A percentile compares a stretch with the other conserved stretches of the same genome.
Evolutionary conservation across 2,888 invertebrate species (phyloP).

Genomic region (Heliconius hortense): DNA sequence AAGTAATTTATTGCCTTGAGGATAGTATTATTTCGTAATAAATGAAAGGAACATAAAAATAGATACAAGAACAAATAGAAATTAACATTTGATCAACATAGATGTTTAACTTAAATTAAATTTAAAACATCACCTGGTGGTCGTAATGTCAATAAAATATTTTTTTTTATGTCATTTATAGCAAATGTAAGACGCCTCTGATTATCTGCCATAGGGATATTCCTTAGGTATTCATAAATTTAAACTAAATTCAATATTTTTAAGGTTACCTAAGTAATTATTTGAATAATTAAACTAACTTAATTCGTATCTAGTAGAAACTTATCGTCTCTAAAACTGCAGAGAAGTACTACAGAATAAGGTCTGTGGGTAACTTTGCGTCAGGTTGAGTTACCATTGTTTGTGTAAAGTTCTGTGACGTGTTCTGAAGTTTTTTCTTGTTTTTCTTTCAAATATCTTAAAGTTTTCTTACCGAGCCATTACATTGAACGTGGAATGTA

Average conservation of each 20-base stretch:
- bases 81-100: neutral
- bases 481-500: neutral
- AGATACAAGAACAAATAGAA: neutral
- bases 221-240: neutral
- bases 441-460: constrained; percentile 15
- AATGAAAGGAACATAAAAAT: neutral
- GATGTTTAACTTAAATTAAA: neutral
- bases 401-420: constrained; percentile 26
- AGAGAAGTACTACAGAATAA: constrained; percentile 11
- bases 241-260: neutral
- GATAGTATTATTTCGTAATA: neutral
- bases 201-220: neutral
- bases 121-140: neutral
- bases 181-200: too few species aligned
- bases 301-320: constrained; percentile 17
- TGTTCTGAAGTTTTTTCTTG: neutral
- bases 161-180: too few species aligned
- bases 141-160: too few species aligned
- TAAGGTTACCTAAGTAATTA: neutral
- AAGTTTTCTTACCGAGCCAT: neutral
- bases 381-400: constrained; percentile 18
- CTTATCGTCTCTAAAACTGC: constrained; percentile 14
- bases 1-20: neutral
- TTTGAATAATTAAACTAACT: constrained; percentile 16
- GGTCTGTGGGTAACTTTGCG: constrained; percentile 26